Percentiles rank a stretch among this genome's conserved stretches.
phyloP scores from a whole-genome alignment of 1,140 invertebrate species.

The Hyposmocoma kahamanoa region DNA sequence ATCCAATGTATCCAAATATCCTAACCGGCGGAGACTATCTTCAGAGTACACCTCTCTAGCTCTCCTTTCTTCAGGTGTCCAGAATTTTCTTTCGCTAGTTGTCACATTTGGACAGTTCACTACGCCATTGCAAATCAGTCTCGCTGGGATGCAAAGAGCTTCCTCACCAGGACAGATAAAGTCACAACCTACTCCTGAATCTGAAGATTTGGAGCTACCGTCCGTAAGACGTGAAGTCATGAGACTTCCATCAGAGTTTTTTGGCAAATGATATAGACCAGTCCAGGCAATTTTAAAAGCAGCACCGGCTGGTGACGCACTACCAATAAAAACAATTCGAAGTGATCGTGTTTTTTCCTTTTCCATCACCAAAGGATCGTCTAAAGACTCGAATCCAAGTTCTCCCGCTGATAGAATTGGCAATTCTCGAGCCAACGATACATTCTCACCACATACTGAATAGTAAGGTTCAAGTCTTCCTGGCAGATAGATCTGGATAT shows the following conservation, averaged over 20 bases:
- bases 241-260: constrained; percentile 86
- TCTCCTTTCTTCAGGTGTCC: constrained; percentile 63
- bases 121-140: constrained; percentile 89
- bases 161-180: constrained; percentile 90
- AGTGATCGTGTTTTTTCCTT: constrained; percentile 75
- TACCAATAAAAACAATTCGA: constrained; percentile 80
- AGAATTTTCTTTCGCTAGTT: constrained; percentile 49
- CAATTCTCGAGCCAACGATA: constrained; percentile 83
- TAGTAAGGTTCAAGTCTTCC: constrained; percentile 81
- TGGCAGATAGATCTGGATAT: constrained; percentile 87
- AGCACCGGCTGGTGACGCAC: constrained; percentile 84
- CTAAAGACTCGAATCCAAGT: constrained; percentile 77
- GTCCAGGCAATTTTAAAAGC: constrained; percentile 93
- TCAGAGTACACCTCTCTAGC: constrained; percentile 72
- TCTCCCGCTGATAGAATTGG: constrained; percentile 85
- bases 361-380: constrained; percentile 72
- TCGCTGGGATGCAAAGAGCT: constrained; percentile 85
- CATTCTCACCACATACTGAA: constrained; percentile 88
- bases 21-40: constrained; percentile 74
- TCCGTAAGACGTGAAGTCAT: constrained; percentile 82
- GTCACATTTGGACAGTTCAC: constrained; percentile 86
- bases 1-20: constrained; percentile 69
- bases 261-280: constrained; percentile 88
- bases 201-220: constrained; percentile 44
- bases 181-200: constrained; percentile 76